These are phyloP conservation scores for Halichoeres trimaculatus DNA, from an alignment of 2,113 vertebrate genomes.

Conservation along the genomic window DNA sequence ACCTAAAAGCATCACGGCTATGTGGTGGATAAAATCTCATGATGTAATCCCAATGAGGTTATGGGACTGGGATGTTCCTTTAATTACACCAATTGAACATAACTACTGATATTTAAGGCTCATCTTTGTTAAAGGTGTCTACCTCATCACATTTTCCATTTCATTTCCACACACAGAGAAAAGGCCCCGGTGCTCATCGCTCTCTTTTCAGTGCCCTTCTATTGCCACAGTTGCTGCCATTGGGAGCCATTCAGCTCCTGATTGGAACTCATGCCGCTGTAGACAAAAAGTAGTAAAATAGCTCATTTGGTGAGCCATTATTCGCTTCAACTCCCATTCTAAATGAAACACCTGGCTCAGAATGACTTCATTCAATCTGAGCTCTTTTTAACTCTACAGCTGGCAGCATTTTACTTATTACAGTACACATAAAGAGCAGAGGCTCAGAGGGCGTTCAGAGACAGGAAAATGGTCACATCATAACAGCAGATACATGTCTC, in stretches of 20 bases:
- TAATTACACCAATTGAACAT: constrained; percentile 26
- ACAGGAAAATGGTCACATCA: constrained; percentile 24
- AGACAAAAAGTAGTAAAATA: constrained; percentile 70
- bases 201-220: constrained; percentile 42
- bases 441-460: constrained; percentile 23
- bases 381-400: constrained; percentile 60
- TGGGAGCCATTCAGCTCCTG: constrained; percentile 57
- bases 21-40: neutral
- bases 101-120: constrained; percentile 6
- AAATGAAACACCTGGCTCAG: constrained; percentile 70
- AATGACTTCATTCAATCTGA: constrained; percentile 67
- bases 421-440: constrained; percentile 24
- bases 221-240: constrained; percentile 35
- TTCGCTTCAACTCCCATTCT: constrained; percentile 52
- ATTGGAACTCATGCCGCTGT: constrained; percentile 57
- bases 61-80: constrained; percentile 9
- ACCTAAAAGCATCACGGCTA: neutral
- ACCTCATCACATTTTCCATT: constrained; percentile 38
- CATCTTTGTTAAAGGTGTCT: constrained; percentile 22
- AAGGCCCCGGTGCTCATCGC: constrained; percentile 16
- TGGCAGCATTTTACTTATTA: constrained; percentile 50
- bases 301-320: constrained; percentile 60
- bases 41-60: neutral
- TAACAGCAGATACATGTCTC: constrained; percentile 22
- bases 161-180: constrained; percentile 24